Conservation (phyloP, 2,113 vertebrate genomes). For the Guaruba guarouba region DNA sequence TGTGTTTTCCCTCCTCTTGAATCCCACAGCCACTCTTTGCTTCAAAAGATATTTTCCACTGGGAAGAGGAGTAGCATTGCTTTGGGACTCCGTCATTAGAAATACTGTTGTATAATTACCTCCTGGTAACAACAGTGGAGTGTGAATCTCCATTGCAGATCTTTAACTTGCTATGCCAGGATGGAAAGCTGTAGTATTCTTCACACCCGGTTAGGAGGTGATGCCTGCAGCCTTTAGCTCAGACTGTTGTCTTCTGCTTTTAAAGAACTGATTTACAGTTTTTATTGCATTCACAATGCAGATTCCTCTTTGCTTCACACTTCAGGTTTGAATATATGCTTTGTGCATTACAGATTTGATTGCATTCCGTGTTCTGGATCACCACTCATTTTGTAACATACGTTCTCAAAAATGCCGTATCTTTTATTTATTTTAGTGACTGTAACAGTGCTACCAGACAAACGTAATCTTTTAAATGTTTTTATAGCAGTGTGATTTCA, state of each 20-base stretch:
- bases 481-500: constrained; percentile 8
- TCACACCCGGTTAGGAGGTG: not conserved
- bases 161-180: constrained; percentile 42
- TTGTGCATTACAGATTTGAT: constrained; percentile 45
- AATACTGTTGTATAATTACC: constrained; percentile 75
- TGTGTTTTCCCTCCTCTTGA: constrained; percentile 81
- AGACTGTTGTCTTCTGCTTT: constrained; percentile 24
- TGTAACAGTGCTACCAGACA: not conserved
- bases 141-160: constrained; percentile 59
- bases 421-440: constrained; percentile 11
- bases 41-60: constrained; percentile 76
- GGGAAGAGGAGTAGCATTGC: constrained; percentile 72
- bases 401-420: not conserved
- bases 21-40: constrained; percentile 77
- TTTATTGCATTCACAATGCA: constrained; percentile 32
- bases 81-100: constrained; percentile 69
- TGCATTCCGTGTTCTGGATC: not conserved
- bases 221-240: not conserved
- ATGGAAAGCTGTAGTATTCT: constrained; percentile 31
- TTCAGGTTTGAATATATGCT: constrained; percentile 20
- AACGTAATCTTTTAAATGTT: not conserved
- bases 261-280: constrained; percentile 28
- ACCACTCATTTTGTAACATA: not conserved
- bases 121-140: constrained; percentile 65
- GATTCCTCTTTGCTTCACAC: constrained; percentile 28